phyloP scores from a whole-genome alignment of 2,113 vertebrate genomes.

The Lepus europaeus region DNA sequence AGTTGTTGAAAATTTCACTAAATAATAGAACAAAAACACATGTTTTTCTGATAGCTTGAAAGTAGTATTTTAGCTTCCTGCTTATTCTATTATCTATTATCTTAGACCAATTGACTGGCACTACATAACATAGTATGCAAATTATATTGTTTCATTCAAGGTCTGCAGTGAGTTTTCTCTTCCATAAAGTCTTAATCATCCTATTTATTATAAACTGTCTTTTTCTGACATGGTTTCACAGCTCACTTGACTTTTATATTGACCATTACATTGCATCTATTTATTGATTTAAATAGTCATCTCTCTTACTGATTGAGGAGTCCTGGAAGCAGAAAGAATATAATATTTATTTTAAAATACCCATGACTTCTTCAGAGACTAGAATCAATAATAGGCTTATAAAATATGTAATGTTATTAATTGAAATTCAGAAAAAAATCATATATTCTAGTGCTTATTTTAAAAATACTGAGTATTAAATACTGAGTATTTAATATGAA shows the following conservation, averaged over 20 bases:
- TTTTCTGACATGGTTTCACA: not conserved
- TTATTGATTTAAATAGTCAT: conserved; percentile 5
- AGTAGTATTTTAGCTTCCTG: not conserved
- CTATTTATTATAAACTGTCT: not conserved
- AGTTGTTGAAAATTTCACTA: not conserved
- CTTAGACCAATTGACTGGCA: not conserved
- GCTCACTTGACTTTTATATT: not conserved
- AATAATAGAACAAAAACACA: not conserved
- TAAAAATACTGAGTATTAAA: not conserved
- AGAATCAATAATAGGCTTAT: not conserved
- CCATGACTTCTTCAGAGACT: not conserved
- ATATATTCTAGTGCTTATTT: not conserved
- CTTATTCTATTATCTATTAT: not conserved
- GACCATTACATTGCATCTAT: not conserved
- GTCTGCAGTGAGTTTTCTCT: not conserved
- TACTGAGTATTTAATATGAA: not conserved
- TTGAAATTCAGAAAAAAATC: not conserved
- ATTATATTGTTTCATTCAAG: not conserved
- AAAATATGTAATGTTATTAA: conserved; percentile 17
- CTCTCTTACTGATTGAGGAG: not conserved
- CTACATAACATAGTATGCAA: not conserved
- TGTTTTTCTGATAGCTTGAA: not conserved
- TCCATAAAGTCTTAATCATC: not conserved
- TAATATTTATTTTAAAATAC: not conserved
- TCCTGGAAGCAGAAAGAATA: not conserved